Percentiles rank a stretch among this genome's conserved stretches.
phyloP scores from a whole-genome alignment of 2,113 vertebrate species.

The Atlantisia rogersi region DNA sequence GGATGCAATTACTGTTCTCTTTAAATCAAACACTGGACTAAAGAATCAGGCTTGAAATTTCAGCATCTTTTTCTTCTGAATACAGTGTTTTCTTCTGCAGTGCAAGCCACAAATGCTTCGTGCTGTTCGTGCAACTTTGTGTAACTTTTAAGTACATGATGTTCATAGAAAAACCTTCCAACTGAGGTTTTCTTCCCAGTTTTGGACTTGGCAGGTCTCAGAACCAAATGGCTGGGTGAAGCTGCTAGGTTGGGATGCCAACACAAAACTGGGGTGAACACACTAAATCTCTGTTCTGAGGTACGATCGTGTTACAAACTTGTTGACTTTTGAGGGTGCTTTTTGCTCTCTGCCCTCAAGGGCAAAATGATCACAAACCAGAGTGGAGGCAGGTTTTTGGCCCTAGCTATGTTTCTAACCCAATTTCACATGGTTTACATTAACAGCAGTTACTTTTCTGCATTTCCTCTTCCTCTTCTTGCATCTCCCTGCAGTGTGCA shows the following conservation, averaged over 20 bases:
- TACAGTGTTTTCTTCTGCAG: neutral
- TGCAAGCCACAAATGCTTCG: neutral
- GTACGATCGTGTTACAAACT: rapidly evolving
- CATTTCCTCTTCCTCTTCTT: neutral
- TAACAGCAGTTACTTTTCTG: neutral
- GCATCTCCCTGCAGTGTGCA: rapidly evolving
- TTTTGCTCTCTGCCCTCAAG: neutral
- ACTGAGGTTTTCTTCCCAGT: neutral
- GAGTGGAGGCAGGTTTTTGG: neutral
- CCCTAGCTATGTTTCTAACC: neutral
- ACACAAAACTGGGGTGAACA: neutral
- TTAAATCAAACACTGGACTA: conserved; percentile 1
- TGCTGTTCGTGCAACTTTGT: neutral
- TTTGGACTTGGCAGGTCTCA: neutral
- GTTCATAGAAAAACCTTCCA: neutral
- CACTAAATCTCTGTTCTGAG: neutral
- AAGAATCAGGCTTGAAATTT: neutral
- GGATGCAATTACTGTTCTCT: neutral
- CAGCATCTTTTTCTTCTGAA: neutral
- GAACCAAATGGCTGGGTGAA: neutral
- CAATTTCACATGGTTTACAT: neutral
- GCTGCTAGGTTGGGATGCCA: neutral
- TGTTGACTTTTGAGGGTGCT: neutral
- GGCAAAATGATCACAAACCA: neutral
- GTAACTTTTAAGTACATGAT: neutral